phyloP scores from a whole-genome alignment of 2,888 invertebrate species.

The Acanthacorydalis orientalis region DNA sequence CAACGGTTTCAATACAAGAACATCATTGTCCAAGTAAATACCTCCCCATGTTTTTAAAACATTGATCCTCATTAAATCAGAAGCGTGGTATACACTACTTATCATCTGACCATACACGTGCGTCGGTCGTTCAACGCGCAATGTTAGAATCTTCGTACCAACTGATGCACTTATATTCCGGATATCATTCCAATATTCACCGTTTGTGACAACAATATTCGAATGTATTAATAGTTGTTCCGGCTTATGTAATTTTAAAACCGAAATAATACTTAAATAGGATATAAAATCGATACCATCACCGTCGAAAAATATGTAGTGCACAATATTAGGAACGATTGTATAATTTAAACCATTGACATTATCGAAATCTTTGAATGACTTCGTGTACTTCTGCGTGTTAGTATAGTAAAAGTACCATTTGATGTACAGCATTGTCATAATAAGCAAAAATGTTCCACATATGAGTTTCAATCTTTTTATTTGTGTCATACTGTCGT shows the following conservation, averaged over 20 bases:
- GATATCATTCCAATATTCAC: conserved; percentile 15
- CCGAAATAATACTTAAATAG: conserved; percentile 19
- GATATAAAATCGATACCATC: conserved; percentile 16
- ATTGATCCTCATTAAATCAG: conserved; percentile 21
- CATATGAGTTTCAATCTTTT: no score
- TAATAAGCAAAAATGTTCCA: no score
- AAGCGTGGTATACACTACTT: conserved; percentile 21
- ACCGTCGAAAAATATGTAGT: conserved; percentile 19
- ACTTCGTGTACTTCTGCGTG: background rate
- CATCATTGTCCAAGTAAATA: conserved; percentile 23
- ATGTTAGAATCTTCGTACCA: conserved; percentile 4
- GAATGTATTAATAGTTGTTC: conserved; percentile 18
- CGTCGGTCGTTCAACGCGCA: conserved; percentile 15
- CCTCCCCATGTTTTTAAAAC: conserved; percentile 21
- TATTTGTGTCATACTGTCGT: no score
- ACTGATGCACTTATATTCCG: conserved; percentile 1
- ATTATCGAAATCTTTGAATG: background rate
- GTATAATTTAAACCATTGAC: background rate
- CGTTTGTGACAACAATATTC: conserved; percentile 13
- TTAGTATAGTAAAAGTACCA: background rate
- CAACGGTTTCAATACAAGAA: conserved; percentile 18
- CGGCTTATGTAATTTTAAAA: conserved; percentile 19
- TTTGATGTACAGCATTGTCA: no score
- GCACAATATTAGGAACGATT: conserved; percentile 20
- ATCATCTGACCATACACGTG: conserved; percentile 23